Evolutionary conservation across 2,797 vertebrate species (phyloP), one percentile per base, ranked within the genome.

Genomic region (Halcyon leucocephala): DNA sequence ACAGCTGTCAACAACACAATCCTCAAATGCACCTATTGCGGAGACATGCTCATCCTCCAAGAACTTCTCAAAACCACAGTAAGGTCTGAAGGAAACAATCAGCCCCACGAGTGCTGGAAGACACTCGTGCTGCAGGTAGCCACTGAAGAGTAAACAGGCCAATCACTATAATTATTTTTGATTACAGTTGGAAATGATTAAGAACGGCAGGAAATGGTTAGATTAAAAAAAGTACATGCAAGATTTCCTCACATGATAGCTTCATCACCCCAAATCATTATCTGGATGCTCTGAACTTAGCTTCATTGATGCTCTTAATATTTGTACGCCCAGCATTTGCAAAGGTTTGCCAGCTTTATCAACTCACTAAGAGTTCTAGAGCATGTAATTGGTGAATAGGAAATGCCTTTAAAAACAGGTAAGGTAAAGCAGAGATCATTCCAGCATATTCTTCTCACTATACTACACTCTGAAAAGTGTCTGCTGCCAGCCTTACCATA

Each of bases 181-280:
- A 51, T 79, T 82, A 61, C 26, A 61, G 66, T 1, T 84, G 62
- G 42, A 86, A 31, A 70, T 44, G 29, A 76, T 9, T 55, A 55
- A 71, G 58, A 86, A 58, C 6, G 10, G 44, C 78, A 93, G 95
- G 93, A 97, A 97, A 86, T 24, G 44, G 62, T 72, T 86, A 86
- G 70, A 84, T 35, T 17, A 6, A 17, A 11, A 74, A 88, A 70
- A 46, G 46, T 42, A 58, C 0, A 1, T 14, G 37, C 35, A 74
- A 64, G 48, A 52, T 65, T 69, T 82, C 77, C 77, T 84, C 77
- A 90, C 21, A 24, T 2, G 14, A 48, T 20, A 52, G 25, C 14
- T 67, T 70, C 65, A 62, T 58, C 2, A 1, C 8, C 14, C 29
- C 6, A 33, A 78, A 6, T 72, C 55, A 31, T 10, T 10, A 80